These are phyloP conservation scores for Chymomyza fuscimana DNA, from an alignment of 2,888 invertebrate genomes.

Conservation along the genomic window DNA sequence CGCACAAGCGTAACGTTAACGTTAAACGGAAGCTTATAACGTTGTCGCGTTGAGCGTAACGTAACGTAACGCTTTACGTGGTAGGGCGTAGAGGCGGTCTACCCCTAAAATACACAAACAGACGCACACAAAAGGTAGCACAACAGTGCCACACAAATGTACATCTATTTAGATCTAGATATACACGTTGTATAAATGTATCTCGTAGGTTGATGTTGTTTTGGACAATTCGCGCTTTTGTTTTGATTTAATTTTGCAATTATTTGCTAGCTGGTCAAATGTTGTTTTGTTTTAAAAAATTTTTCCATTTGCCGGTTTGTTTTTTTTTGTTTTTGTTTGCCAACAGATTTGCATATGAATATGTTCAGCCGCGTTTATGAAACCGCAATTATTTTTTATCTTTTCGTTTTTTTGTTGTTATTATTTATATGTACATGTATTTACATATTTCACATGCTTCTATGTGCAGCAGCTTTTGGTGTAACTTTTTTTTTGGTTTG, in stretches of 20 bases:
- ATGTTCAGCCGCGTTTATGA: constrained; percentile 26
- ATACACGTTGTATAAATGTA: not conserved
- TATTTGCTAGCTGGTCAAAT: constrained; percentile 41
- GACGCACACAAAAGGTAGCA: not conserved
- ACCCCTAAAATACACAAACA: not conserved
- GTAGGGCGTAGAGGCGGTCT: not conserved
- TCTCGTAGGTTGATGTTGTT: constrained; percentile 31
- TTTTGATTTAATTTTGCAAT: constrained; percentile 70
- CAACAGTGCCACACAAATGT: not conserved
- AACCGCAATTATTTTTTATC: constrained; percentile 52
- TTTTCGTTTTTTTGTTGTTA: constrained; percentile 21
- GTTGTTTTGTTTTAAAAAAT: not conserved
- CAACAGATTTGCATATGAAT: constrained; percentile 62
- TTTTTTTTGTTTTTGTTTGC: constrained; percentile 15
- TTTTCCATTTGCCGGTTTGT: not conserved
- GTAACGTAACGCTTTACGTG: not conserved
- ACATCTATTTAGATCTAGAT: constrained; percentile 28
- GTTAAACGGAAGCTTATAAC: constrained; percentile 27
- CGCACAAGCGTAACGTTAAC: constrained; percentile 51
- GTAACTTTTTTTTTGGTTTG: no score
- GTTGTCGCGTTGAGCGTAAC: constrained; percentile 37
- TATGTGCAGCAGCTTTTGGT: not conserved
- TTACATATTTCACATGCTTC: constrained; percentile 9
- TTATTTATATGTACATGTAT: constrained; percentile 27
- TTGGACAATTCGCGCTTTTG: constrained; percentile 36